phyloP scores from a whole-genome alignment of 2,797 vertebrate species.

The Aldrovandia affinis region DNA sequence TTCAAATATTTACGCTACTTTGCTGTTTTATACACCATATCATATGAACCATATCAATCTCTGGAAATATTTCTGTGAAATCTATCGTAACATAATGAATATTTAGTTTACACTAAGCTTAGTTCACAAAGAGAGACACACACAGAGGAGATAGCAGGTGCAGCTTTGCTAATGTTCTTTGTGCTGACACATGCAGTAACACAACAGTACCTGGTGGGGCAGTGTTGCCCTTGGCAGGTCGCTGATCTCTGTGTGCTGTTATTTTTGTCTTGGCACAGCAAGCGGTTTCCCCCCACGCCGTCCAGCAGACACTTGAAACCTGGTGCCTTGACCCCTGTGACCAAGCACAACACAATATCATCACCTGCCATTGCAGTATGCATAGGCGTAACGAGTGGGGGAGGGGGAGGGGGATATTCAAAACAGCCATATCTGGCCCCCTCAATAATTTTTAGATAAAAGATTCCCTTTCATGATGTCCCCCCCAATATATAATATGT shows the following conservation, averaged over 20 bases:
- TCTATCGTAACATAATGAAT: neutral
- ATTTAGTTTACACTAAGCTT: neutral
- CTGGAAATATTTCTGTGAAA: neutral
- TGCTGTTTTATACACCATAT: neutral
- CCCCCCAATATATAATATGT: no score
- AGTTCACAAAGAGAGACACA: neutral
- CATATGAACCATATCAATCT: neutral
- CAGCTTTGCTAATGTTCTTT: neutral
- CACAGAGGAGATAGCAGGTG: neutral
- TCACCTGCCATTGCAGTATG: neutral
- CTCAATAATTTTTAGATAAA: no score
- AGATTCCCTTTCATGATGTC: no score
- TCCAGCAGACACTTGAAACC: constrained; percentile 76
- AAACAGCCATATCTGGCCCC: no score
- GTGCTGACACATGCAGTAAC: constrained; percentile 41
- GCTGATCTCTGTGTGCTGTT: constrained; percentile 69
- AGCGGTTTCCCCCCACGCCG: constrained; percentile 59
- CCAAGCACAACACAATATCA: constrained; percentile 71
- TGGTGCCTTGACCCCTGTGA: constrained; percentile 70
- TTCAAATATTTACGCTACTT: neutral
- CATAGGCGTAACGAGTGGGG: no score
- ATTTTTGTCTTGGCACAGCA: constrained; percentile 70
- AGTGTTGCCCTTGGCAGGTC: constrained; percentile 82
- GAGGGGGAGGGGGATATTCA: no score
- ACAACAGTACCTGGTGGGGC: constrained; percentile 80